These are phyloP conservation scores for Ptyas mucosa DNA, from an alignment of 2,113 vertebrate species.

Conservation along the genomic window DNA sequence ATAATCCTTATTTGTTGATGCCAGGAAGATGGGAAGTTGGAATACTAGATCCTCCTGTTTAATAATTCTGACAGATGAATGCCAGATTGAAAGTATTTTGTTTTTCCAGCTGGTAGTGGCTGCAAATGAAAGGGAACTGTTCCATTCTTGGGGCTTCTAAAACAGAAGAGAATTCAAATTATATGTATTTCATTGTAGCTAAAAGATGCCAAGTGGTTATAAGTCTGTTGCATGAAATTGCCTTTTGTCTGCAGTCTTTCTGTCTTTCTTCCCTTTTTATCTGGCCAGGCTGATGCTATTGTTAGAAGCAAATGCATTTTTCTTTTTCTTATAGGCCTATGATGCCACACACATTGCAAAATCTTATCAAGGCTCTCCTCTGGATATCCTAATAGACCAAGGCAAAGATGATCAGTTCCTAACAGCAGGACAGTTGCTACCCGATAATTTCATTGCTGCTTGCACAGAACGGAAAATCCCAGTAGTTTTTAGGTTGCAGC, in stretches of 20 bases:
- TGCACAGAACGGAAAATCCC: constrained; percentile 89
- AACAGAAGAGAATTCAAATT: not conserved
- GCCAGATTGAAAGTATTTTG: not conserved
- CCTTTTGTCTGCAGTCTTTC: not conserved
- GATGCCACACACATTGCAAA: constrained; percentile 85
- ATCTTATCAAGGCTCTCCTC: constrained; percentile 77
- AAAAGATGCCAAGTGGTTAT: not conserved
- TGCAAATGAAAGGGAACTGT: not conserved
- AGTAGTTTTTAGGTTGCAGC: constrained; percentile 88
- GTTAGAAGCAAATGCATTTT: not conserved
- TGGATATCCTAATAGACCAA: constrained; percentile 95
- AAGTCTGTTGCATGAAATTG: not conserved
- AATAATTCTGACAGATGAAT: not conserved
- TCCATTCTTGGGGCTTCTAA: not conserved
- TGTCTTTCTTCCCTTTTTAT: not conserved
- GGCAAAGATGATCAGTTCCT: constrained; percentile 94
- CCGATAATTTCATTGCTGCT: constrained; percentile 90
- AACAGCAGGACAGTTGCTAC: constrained; percentile 85
- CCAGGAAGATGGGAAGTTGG: not conserved
- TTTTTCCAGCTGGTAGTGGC: not conserved
- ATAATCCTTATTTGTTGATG: not conserved
- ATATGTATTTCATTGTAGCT: not conserved
- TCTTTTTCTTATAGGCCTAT: constrained; percentile 73
- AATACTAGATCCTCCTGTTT: not conserved
- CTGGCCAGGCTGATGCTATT: not conserved